Base-by-base conservation (phyloP, 2,888 invertebrate genomes). In the Leucoptera coffeella region DNA sequence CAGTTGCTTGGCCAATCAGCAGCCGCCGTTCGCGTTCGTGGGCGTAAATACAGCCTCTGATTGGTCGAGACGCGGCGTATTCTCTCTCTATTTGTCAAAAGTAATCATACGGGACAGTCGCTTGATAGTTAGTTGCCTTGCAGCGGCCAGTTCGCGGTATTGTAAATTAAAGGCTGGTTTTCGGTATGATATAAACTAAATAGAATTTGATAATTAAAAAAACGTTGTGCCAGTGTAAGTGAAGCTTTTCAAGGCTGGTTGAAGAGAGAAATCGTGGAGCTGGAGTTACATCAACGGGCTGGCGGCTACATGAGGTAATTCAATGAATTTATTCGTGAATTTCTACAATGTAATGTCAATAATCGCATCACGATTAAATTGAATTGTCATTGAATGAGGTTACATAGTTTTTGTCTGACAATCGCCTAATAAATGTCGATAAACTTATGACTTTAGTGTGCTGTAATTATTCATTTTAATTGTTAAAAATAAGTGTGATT, bases 281-380 rank as follows among this genome's bases (percentile, higher is more conserved):
- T 82, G 71, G 82, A 83, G 42, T 75, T 82, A 52, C 82, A 82
- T 47, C 81, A 82, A 71, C 79, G 82, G 72, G 78, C 81, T 73
- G 75, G 75, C 71, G 82, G 82, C 67, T 82, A 82, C 75, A 79
- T 82, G 73, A 82, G 82, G 83, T 67, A 56, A n/a, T n/a, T n/a
- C n/a, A n/a, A n/a, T n/a, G n/a, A n/a, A n/a, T n/a, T n/a, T n/a
- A n/a, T n/a, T n/a, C n/a, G n/a, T n/a, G n/a, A n/a, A n/a, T n/a
- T n/a, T n/a, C n/a, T n/a, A n/a, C n/a, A n/a, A n/a, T n/a, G n/a
- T n/a, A n/a, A n/a, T n/a, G n/a, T n/a, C n/a, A n/a, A n/a, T n/a
- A n/a, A n/a, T n/a, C n/a, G n/a, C n/a, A n/a, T n/a, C n/a, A n/a
- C n/a, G n/a, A n/a, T n/a, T n/a, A n/a, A n/a, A n/a, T n/a, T n/a